phyloP scores from a whole-genome alignment of 2,797 vertebrate genomes.

The Lepus townsendii region DNA sequence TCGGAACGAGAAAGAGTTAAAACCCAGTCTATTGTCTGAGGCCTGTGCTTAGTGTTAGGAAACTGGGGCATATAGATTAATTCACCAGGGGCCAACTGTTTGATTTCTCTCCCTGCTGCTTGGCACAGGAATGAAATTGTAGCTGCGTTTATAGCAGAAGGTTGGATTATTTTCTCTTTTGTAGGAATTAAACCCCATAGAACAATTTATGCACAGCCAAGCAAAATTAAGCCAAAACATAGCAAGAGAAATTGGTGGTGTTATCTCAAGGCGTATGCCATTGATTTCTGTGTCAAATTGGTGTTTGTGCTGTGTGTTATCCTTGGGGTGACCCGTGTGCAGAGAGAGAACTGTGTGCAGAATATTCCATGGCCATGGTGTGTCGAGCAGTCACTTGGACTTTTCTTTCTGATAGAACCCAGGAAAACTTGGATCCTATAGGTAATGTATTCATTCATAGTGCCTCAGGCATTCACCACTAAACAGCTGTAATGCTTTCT shows the following conservation, averaged over 20 bases:
- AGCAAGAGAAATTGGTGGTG: background rate
- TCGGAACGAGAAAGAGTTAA: constrained; percentile 72
- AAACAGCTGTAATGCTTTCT: background rate
- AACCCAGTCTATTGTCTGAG: constrained; percentile 60
- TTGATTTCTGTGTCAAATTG: background rate
- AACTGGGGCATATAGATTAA: constrained; percentile 82
- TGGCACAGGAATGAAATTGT: constrained; percentile 78
- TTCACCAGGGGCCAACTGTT: constrained; percentile 83
- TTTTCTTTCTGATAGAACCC: background rate
- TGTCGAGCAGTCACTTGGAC: background rate
- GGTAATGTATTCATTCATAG: background rate
- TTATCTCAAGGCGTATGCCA: constrained; percentile 6
- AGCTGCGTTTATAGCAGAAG: constrained; percentile 74
- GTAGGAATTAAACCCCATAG: constrained; percentile 78
- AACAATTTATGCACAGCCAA: constrained; percentile 67
- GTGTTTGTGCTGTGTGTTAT: background rate
- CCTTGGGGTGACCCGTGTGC: background rate
- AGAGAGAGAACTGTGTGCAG: background rate
- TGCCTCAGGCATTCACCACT: background rate
- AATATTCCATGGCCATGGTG: background rate
- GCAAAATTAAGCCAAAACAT: constrained; percentile 54
- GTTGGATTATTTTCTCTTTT: constrained; percentile 81
- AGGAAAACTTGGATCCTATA: background rate
- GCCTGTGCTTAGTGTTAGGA: constrained; percentile 73
- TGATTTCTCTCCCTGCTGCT: constrained; percentile 82